phyloP scores from a whole-genome alignment of 2,113 vertebrate species.

The Pomatostomus ruficeps region DNA sequence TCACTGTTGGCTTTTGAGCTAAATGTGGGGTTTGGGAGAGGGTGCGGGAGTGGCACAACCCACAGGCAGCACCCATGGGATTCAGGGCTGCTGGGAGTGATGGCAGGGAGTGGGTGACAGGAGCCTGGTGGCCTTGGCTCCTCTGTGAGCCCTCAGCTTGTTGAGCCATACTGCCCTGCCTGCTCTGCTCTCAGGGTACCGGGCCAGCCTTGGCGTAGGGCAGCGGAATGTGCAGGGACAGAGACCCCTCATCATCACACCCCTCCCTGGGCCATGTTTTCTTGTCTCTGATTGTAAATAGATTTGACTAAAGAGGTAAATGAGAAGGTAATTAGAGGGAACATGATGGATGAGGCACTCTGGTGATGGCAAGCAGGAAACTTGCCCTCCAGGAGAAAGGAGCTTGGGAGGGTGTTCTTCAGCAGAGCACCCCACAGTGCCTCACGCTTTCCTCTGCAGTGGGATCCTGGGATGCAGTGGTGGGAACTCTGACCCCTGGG shows the following conservation, averaged over 20 bases:
- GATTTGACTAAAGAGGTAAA: constrained; percentile 76
- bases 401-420: background rate
- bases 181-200: rapidly evolving
- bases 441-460: background rate
- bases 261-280: constrained; percentile 21
- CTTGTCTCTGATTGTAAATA: constrained; percentile 71
- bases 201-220: rapidly evolving
- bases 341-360: constrained; percentile 69
- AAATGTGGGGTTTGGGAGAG: background rate
- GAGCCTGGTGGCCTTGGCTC: background rate
- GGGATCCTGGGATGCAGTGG: rapidly evolving
- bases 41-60: background rate
- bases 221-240: rapidly evolving
- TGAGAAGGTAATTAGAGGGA: constrained; percentile 75
- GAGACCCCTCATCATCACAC: rapidly evolving
- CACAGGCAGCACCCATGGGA: background rate
- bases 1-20: background rate
- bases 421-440: rapidly evolving
- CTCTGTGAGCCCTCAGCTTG: rapidly evolving
- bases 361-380: constrained; percentile 2
- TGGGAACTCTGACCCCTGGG: background rate
- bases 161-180: background rate
- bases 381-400: background rate
- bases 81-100: background rate
- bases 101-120: no score